Percentiles rank a stretch among this genome's conserved stretches.
These are phyloP conservation scores for Drosophila barbarae DNA, from an alignment of 2,888 invertebrate species.

Conservation along the genomic window DNA sequence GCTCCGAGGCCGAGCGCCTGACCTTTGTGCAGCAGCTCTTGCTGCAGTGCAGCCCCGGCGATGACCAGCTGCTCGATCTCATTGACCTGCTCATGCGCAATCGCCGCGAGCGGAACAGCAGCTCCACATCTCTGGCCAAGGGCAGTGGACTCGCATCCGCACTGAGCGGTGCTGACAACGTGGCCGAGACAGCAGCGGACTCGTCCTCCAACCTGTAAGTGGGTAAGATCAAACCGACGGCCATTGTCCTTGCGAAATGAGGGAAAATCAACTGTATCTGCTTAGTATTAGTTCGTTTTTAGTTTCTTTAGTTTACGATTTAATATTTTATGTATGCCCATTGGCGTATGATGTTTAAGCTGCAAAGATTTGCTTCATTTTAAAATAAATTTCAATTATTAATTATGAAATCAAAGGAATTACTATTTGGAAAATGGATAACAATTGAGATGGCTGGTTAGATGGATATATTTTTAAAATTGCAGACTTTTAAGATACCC, in stretches of 20 bases:
- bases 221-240: not conserved
- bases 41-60: conserved; percentile 59
- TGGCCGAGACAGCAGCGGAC: conserved; percentile 77
- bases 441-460: not conserved
- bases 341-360: conserved; percentile 26
- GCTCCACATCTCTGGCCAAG: conserved; percentile 1
- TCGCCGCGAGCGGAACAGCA: conserved; percentile 47
- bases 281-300: conserved; percentile 7
- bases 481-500: no score
- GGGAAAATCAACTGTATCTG: not conserved
- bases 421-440: not conserved
- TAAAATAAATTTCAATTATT: conserved; percentile 11
- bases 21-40: conserved; percentile 67
- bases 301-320: conserved; percentile 1
- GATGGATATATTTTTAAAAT: no score
- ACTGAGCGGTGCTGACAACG: conserved; percentile 50
- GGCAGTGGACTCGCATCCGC: not conserved
- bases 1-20: conserved; percentile 66
- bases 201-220: conserved; percentile 76
- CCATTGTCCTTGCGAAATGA: conserved; percentile 9
- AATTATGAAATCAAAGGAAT: not conserved
- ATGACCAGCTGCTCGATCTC: conserved; percentile 72
- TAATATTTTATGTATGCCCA: conserved; percentile 9
- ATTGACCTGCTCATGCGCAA: conserved; percentile 67
- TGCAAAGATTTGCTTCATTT: conserved; percentile 23